A percentile compares a stretch with the other conserved stretches of the same genome.
Conservation (phyloP, 2,888 invertebrate genomes). For the Coleophora flavipennella region DNA sequence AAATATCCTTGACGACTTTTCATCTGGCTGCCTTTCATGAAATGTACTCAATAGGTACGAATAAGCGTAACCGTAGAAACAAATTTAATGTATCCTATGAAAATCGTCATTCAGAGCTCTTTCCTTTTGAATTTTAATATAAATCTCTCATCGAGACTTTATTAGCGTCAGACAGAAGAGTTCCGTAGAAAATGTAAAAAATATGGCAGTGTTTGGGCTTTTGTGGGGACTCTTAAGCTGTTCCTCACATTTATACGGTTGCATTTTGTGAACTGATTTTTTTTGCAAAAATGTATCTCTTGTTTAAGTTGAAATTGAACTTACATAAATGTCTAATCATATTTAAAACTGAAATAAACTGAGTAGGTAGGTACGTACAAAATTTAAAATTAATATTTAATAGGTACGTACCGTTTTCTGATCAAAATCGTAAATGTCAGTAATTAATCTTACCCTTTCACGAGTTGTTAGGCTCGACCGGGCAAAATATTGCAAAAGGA, state of each 20-base stretch:
- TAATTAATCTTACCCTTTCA: slow-evolving; percentile 70
- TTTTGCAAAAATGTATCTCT: too few relatives aligned
- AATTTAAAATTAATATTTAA: too few relatives aligned
- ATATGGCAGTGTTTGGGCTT: slow-evolving; percentile 24
- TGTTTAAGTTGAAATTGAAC: not conserved
- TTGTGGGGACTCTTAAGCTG: slow-evolving; percentile 10
- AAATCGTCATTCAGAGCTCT: slow-evolving; percentile 62
- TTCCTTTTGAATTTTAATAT: slow-evolving; percentile 68
- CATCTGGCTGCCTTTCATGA: too few relatives aligned
- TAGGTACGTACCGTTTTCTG: not conserved
- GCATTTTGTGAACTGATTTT: slow-evolving; percentile 8
- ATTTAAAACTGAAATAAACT: too few relatives aligned
- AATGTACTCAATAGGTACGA: slow-evolving; percentile 6
- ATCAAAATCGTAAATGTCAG: slow-evolving; percentile 44
- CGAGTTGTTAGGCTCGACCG: slow-evolving; percentile 48
- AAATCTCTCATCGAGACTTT: slow-evolving; percentile 61
- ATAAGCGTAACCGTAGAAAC: slow-evolving; percentile 53
- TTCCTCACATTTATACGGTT: slow-evolving; percentile 16
- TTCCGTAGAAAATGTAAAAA: slow-evolving; percentile 52
- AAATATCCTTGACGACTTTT: slow-evolving; percentile 12
- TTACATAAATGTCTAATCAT: not conserved
- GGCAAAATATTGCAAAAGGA: slow-evolving; percentile 30
- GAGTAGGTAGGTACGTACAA: not conserved
- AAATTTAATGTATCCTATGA: slow-evolving; percentile 72
- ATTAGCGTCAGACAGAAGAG: slow-evolving; percentile 53